Base-by-base conservation (phyloP, 2,113 vertebrate species). In the Fregata magnificens region DNA sequence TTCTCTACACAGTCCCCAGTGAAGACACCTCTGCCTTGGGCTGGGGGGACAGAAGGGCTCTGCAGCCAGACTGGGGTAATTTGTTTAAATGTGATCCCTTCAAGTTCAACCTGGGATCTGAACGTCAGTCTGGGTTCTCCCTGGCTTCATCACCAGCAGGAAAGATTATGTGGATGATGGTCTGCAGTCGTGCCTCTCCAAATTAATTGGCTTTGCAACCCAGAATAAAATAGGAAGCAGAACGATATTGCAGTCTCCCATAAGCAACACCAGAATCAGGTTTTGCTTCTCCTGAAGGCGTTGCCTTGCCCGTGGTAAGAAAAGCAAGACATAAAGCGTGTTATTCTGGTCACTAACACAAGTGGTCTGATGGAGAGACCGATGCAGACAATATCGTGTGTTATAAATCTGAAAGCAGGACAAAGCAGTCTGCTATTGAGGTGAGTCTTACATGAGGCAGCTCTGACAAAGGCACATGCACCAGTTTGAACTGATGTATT, bases 241-340 rank as follows among this genome's bases (percentile, higher is more conserved):
- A 67, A 59, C 0, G 4, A 36, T 1, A 0, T 0, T 9, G 19
- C 24, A 13, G 32, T 6, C 36, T 36, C 40, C 34, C 28, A 8
- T 1, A 9, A 91, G 62, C 49, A 42, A 21, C 73, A 16, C 24
- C 73, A 74, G n/a, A 69, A 45, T 7, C 31, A 21, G 81, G 49
- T 20, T 38, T 73, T 80, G 22, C 9, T 84, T 40, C 63, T 61
- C 65, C 65, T 82, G 85, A 55, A 73, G 50, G 28, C 9, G 40
- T 20, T 83, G 74, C 29, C 38, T 92, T 67, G 32, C 19, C 62
- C 62, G 14, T 2, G 14, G 40, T 31, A 50, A 66, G 76, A 52
- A 74, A 91, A 91, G 45, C 8, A 18, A 62, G 78, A 5, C 5
- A 29, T 20, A 14, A 85, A 42, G 4, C 17, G 7, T 1, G 1